phyloP scores from a whole-genome alignment of 2,888 invertebrate species.

The Sphaeridia pumilis region DNA sequence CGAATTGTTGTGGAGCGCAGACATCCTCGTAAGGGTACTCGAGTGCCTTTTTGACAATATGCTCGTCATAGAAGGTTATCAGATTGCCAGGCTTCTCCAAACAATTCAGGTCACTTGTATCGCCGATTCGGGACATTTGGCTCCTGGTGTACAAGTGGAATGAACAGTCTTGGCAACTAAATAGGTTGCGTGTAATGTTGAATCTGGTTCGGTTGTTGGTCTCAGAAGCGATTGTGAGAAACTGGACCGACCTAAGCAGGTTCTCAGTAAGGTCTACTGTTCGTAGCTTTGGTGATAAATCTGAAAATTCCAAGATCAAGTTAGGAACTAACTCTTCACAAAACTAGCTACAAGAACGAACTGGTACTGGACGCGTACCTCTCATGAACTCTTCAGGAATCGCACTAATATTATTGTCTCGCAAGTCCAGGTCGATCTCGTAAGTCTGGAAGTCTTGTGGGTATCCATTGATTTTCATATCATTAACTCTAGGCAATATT shows the following conservation, averaged over 20 bases:
- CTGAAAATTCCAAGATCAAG: conserved; percentile 6
- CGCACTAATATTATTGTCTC: conserved; percentile 20
- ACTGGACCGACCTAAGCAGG: conserved; percentile 20
- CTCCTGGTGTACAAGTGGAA: conserved; percentile 26
- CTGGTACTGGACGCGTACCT: conserved; percentile 7
- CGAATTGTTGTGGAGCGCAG: conserved; percentile 1
- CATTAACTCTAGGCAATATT: conserved; percentile 1
- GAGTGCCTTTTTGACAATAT: conserved; percentile 6
- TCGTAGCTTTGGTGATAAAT: conserved; percentile 17
- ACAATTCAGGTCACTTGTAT: conserved; percentile 29
- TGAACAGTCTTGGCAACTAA: conserved; percentile 28
- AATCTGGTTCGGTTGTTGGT: conserved; percentile 24
- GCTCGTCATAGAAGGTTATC: neutral
- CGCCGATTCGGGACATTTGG: conserved; percentile 20
- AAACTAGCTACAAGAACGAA: neutral
- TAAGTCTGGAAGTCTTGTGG: conserved; percentile 6
- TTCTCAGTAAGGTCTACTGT: conserved; percentile 26
- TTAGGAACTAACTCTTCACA: no score
- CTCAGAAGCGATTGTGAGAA: conserved; percentile 18
- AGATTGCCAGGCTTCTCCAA: neutral
- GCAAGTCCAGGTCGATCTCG: conserved; percentile 20
- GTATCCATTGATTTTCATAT: neutral
- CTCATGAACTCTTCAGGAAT: conserved; percentile 16
- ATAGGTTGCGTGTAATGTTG: conserved; percentile 26
- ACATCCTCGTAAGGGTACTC: conserved; percentile 13